Evolutionary conservation across 30 jellyfish, hydroid and myxozoan genomes (phyloP).

Genomic region (Pseudorhiza aurosa): DNA sequence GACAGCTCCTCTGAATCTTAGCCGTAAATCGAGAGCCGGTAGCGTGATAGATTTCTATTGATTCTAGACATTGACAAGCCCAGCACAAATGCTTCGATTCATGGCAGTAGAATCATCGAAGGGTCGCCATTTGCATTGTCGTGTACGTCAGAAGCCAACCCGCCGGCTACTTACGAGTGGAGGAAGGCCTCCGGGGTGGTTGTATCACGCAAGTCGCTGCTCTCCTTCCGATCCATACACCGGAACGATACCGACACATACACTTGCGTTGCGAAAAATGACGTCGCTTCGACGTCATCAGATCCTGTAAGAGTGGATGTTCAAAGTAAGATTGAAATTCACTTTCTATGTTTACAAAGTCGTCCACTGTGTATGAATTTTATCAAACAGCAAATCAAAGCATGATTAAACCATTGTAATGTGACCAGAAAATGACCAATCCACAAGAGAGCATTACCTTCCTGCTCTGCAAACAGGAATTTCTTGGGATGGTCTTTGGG

Average conservation of each 20-base stretch:
- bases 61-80: background rate
- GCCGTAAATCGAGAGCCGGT: too few relatives aligned
- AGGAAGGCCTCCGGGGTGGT: background rate
- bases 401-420: too few relatives aligned
- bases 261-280: background rate
- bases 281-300: background rate
- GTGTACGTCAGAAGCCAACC: background rate
- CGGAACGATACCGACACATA: background rate
- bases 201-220: background rate
- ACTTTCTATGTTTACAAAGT: too few relatives aligned
- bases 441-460: too few relatives aligned
- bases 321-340: slow-evolving; percentile 12
- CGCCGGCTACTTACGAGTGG: background rate
- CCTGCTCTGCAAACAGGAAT: too few relatives aligned
- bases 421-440: too few relatives aligned
- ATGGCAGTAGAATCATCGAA: background rate
- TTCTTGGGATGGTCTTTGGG: too few relatives aligned
- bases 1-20: too few relatives aligned
- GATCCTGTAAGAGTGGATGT: background rate
- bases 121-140: background rate
- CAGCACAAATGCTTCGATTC: background rate
- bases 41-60: background rate
- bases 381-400: too few relatives aligned
- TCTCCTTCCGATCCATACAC: background rate
- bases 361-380: too few relatives aligned